Percentiles rank a stretch among this genome's conserved stretches.
Conservation (phyloP, 2,113 vertebrate genomes). For the mouse (Mus musculus) region DNA sequence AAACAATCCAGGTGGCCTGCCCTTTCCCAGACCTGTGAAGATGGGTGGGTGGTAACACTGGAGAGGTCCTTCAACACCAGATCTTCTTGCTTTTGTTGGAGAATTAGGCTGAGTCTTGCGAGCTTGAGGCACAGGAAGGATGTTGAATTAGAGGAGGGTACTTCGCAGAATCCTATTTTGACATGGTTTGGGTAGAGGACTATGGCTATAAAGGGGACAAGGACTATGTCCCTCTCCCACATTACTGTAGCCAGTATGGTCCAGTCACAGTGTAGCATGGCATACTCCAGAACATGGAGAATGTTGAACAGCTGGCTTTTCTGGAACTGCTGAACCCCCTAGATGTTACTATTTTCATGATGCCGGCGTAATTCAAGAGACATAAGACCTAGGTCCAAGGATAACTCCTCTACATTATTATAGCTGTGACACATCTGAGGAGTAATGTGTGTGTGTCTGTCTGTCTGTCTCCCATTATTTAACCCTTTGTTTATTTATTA, state of each 20-base stretch:
- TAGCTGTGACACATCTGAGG: not conserved
- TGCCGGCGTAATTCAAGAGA: not conserved
- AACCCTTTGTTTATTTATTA: not conserved
- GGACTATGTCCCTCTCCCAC: not conserved
- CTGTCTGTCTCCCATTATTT: not conserved
- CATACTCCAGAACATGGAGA: too few species aligned
- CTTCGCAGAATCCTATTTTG: not conserved
- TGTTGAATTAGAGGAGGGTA: not conserved
- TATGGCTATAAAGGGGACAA: not conserved
- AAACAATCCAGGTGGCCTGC: not conserved
- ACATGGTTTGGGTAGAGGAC: not conserved
- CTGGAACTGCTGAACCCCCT: not conserved
- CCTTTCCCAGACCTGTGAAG: not conserved
- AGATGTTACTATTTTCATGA: too few species aligned
- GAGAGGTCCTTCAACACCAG: not conserved
- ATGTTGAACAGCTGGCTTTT: not conserved
- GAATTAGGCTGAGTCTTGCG: not conserved
- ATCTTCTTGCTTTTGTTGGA: not conserved
- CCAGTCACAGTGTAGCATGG: accelerated
- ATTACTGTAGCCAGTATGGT: not conserved
- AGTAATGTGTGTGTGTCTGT: not conserved
- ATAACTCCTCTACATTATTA: not conserved
- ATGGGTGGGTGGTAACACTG: too few species aligned
- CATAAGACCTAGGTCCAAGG: too few species aligned
- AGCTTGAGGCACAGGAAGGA: not conserved